These are phyloP conservation scores for Mormyrus iriodes DNA, from an alignment of 2,113 vertebrate species.

Conservation along the genomic window DNA sequence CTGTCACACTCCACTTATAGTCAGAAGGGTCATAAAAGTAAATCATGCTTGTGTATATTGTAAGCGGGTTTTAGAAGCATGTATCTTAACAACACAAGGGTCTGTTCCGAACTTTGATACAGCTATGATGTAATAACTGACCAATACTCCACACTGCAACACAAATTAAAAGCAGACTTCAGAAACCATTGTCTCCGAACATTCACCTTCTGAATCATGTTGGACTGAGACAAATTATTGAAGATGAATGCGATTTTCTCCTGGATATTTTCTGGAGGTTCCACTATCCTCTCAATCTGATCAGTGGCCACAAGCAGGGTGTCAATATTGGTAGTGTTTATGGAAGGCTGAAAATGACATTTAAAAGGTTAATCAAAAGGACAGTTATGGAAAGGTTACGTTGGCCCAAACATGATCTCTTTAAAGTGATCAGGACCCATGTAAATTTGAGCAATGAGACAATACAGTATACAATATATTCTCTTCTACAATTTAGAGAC, in stretches of 20 bases:
- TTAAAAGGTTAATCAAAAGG: neutral
- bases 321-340: conserved; percentile 99
- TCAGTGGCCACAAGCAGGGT: conserved; percentile 94
- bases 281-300: conserved; percentile 91
- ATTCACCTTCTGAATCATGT: conserved; percentile 93
- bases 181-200: neutral
- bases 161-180: neutral
- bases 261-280: conserved; percentile 93
- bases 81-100: neutral
- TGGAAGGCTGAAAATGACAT: conserved; percentile 76
- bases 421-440: neutral
- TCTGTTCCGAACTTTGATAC: neutral
- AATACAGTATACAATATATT: neutral
- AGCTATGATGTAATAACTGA: neutral
- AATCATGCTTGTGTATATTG: neutral
- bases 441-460: neutral
- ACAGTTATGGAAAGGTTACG: neutral
- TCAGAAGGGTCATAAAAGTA: neutral
- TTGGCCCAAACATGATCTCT: neutral
- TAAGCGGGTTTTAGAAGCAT: neutral
- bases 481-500: neutral
- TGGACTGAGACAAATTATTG: conserved; percentile 96
- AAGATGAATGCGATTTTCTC: conserved; percentile 99
- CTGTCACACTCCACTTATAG: neutral
- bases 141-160: neutral